Evolutionary conservation across 2,888 invertebrate species (phyloP), one percentile per base, ranked within the genome.

Genomic region (Ectropis crepuscularia): DNA sequence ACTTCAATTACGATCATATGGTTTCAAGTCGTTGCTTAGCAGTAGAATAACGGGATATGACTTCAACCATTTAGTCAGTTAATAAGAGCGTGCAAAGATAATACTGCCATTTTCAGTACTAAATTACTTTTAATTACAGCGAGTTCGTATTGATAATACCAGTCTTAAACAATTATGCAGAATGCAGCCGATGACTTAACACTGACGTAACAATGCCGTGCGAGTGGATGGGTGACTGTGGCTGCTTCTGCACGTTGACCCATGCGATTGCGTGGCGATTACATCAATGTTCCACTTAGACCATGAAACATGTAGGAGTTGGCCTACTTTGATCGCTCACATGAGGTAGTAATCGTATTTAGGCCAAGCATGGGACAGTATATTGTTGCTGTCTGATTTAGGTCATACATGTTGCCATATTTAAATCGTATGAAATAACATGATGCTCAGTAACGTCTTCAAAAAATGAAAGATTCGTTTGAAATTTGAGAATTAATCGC

Each of bases 241-340:
- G 37, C 49, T 28, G 6, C 46, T 46, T 38, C 11, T 49, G 42
- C 49, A 39, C 73, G 74, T 76, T 79, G 81, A 79, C 76, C 78
- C 74, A 67, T 60, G 58, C 73, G 67, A 72, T 84, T 87, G 84
- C 87, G 82, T 84, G 78, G 69, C 57, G 48, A 70, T 88, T 88
- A 87, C 88, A 77, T 86, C 79, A 74, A 63, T 79, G 86, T 77
- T 83, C 89, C 70, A 87, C 83, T 85, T 86, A 57, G 16, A 16
- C 36, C 48, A 37, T 53, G 49, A 49, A 49, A 39, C 41, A 51
- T 55, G 61, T 41, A 46, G 47, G 8, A 28, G 47, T 47, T 47
- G 47, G 5, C 16, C 12, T 47, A 47, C 47, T 51, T 43, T n/a
- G 6, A 11, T 10, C 16, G 16, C 4, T 28, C 16, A 28, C 43